A percentile compares a stretch with the other conserved stretches of the same genome.
phyloP scores from a whole-genome alignment of 2,888 invertebrate species.

The Candidula unifasciata region DNA sequence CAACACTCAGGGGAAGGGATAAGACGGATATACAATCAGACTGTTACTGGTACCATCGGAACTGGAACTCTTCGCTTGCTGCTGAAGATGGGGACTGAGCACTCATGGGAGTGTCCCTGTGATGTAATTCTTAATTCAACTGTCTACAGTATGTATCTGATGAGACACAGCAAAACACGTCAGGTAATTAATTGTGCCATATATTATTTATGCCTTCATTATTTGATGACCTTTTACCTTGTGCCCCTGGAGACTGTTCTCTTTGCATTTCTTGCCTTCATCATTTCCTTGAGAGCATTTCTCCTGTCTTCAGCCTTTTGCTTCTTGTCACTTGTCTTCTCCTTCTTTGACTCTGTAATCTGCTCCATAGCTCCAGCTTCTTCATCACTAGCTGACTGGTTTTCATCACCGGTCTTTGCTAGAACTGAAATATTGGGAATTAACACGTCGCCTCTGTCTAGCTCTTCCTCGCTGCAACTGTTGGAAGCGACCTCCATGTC shows the following conservation, averaged over 20 bases:
- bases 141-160: too few relatives aligned
- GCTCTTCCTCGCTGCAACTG: conserved; percentile 12
- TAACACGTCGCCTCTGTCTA: conserved; percentile 52
- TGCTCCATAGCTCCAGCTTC: conserved; percentile 37
- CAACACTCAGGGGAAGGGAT: too few relatives aligned
- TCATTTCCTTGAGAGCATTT: conserved; percentile 51
- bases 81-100: too few relatives aligned
- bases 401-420: conserved; percentile 25
- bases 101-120: too few relatives aligned
- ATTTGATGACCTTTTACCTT: too few relatives aligned
- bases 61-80: too few relatives aligned
- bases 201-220: too few relatives aligned
- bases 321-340: conserved; percentile 44
- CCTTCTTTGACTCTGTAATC: conserved; percentile 2
- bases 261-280: conserved; percentile 55
- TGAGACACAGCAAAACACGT: too few relatives aligned
- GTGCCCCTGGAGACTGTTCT: neutral
- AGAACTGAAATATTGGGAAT: neutral
- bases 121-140: too few relatives aligned
- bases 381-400: conserved; percentile 39
- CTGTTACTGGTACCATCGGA: too few relatives aligned
- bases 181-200: too few relatives aligned
- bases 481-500: neutral
- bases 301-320: conserved; percentile 32
- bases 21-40: too few relatives aligned